phyloP scores from a whole-genome alignment of 2,888 invertebrate species.

The Proisotoma minuta region DNA sequence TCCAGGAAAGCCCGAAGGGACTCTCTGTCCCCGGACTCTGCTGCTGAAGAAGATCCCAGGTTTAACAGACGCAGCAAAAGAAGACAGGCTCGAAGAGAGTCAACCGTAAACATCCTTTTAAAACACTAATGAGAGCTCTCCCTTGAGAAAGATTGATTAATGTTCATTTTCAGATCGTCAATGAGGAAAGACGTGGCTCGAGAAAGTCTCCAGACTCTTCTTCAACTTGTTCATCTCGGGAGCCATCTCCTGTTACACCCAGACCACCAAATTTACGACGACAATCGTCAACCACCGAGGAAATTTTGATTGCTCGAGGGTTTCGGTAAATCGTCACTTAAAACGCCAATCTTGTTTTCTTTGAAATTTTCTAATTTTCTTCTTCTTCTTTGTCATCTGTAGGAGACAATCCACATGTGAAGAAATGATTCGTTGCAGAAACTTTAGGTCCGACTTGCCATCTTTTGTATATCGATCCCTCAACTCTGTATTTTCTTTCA shows the following conservation, averaged over 20 bases:
- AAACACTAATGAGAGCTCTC: not conserved
- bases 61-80: slow-evolving; percentile 51
- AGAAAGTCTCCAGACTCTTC: slow-evolving; percentile 57
- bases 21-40: slow-evolving; percentile 85
- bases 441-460: slow-evolving; percentile 56
- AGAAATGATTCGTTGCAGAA: slow-evolving; percentile 86
- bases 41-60: slow-evolving; percentile 54
- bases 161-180: not conserved
- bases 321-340: no score
- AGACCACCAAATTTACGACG: slow-evolving; percentile 67
- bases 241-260: slow-evolving; percentile 65
- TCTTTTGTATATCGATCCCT: no score
- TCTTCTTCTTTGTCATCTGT: no score
- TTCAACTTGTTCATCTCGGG: slow-evolving; percentile 72
- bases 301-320: slow-evolving; percentile 82
- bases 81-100: slow-evolving; percentile 41
- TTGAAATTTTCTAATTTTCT: no score
- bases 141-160: not conserved
- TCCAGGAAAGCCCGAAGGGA: slow-evolving; percentile 53
- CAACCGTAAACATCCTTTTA: slow-evolving; percentile 35
- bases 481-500: no score
- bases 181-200: slow-evolving; percentile 42
- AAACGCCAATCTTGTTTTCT: no score
- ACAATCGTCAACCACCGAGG: slow-evolving; percentile 79
- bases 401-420: slow-evolving; percentile 84